These are phyloP conservation scores for Spisula solida DNA, from an alignment of 2,888 invertebrate species.

Conservation along the genomic window DNA sequence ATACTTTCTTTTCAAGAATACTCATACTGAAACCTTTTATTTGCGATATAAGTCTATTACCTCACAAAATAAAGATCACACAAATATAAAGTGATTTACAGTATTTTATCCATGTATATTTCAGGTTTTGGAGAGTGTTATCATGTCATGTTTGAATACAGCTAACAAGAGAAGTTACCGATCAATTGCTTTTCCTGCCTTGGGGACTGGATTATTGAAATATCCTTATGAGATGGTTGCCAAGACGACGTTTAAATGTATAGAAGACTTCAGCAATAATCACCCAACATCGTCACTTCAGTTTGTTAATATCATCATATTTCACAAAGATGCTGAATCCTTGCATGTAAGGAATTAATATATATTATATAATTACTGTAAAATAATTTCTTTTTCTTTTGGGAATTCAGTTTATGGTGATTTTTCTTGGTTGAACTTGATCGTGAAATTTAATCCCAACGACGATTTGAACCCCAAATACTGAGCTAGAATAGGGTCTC, in stretches of 20 bases:
- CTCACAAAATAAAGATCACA: too few relatives aligned
- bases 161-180: slow-evolving; percentile 43
- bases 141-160: slow-evolving; percentile 41
- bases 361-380: too few relatives aligned
- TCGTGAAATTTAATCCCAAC: not conserved
- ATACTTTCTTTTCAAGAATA: too few relatives aligned
- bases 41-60: too few relatives aligned
- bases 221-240: slow-evolving; percentile 76
- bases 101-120: not conserved
- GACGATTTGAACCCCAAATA: not conserved
- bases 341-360: slow-evolving; percentile 43
- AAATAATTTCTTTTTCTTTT: not conserved
- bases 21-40: too few relatives aligned
- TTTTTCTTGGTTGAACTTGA: not conserved
- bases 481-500: too few relatives aligned
- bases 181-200: slow-evolving; percentile 81
- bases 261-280: slow-evolving; percentile 58
- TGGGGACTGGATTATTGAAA: slow-evolving; percentile 80
- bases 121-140: slow-evolving; percentile 39
- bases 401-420: not conserved
- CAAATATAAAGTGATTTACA: too few relatives aligned
- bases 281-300: slow-evolving; percentile 43
- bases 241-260: slow-evolving; percentile 44
- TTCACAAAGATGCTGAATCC: slow-evolving; percentile 49
- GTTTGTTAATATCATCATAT: slow-evolving; percentile 55